Evolutionary conservation across 2,113 vertebrate species (phyloP), one percentile per base, ranked within the genome.

Genomic region (Dromiciops gliroides): DNA sequence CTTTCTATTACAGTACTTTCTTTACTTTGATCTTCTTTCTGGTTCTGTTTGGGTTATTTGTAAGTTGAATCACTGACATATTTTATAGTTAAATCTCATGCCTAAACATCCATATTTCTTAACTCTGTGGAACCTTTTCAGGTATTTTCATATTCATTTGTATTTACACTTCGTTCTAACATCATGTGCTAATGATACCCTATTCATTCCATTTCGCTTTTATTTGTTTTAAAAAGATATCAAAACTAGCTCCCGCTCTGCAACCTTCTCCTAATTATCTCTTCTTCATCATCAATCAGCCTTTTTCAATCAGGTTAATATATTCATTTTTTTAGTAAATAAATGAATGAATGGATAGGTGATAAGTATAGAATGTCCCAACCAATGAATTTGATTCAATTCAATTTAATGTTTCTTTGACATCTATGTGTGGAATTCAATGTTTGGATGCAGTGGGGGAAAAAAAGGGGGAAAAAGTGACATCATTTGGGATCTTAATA

Each of bases 261-360:
- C 2, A 90, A 51, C 47, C 49, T 92, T 92, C 14, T 93, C 51
- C 12, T 95, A 60, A 95, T 67, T 91, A 90, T 93, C 24, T 48
- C 48, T 67, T 93, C 89, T 83, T 92, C 37, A 93, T 67, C 48
- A 94, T 26, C 19, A 89, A 90, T 89, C 60, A 48, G 22, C 89
- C 14, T 89, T 31, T 14, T 92, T 93, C 50, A 51, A 8, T 75
- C 56, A 90, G 5, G 37, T 67, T 56, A 95, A 19, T 12, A 24
- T 49, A 53, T 92, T 92, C 94, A 94, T 94, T 91, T 52, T 93
- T 67, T 90, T 89, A 83, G 67, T 44, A 83, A 83, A 83, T 83
- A 23, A 83, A 83, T 44, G 37, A 83, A 44, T 83, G 67, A 83
- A 83, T 83, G 37, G 67, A 44, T 83, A 31, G 94, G 90, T 50